Percentiles rank a stretch among this genome's conserved stretches.
These are phyloP conservation scores for Mola mola DNA, from an alignment of 2,113 vertebrate genomes.

Conservation along the genomic window DNA sequence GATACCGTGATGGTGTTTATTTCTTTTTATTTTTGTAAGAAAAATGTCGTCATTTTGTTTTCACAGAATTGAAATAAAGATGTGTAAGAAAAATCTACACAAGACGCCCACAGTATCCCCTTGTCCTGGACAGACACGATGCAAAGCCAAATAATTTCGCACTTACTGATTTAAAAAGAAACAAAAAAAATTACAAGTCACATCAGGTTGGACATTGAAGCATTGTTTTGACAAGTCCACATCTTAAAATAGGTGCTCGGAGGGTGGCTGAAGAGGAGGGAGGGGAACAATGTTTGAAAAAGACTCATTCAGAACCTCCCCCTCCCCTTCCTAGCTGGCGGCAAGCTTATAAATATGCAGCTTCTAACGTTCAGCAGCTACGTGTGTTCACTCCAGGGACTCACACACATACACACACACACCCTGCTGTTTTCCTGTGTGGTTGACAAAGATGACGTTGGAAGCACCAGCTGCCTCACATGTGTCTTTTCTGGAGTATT, in stretches of 20 bases:
- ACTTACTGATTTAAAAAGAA: conserved; percentile 40
- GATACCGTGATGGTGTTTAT: conserved; percentile 64
- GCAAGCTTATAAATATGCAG: conserved; percentile 46
- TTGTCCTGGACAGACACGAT: conserved; percentile 7
- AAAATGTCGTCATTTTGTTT: conserved; percentile 72
- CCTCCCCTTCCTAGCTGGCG: conserved; percentile 25
- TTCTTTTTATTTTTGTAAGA: conserved; percentile 83
- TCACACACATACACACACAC: not conserved
- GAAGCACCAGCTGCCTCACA: conserved; percentile 57
- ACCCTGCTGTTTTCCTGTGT: not conserved
- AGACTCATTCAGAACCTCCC: conserved; percentile 34
- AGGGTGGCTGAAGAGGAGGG: conserved; percentile 17
- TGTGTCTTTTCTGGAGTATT: conserved; percentile 60
- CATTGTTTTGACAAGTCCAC: conserved; percentile 51
- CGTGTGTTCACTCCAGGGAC: conserved; percentile 47
- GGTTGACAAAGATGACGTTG: conserved; percentile 56
- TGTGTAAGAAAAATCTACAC: conserved; percentile 84
- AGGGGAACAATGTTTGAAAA: conserved; percentile 22
- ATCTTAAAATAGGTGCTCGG: conserved; percentile 37
- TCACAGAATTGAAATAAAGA: conserved; percentile 81
- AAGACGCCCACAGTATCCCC: conserved; percentile 58
- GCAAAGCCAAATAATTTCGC: conserved; percentile 26
- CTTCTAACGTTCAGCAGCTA: conserved; percentile 50
- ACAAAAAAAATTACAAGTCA: conserved; percentile 23
- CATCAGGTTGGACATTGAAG: conserved; percentile 42